Percentiles rank a stretch among this genome's conserved stretches.
phyloP scores from a whole-genome alignment of 2,113 vertebrate species.

The Bos taurus region DNA sequence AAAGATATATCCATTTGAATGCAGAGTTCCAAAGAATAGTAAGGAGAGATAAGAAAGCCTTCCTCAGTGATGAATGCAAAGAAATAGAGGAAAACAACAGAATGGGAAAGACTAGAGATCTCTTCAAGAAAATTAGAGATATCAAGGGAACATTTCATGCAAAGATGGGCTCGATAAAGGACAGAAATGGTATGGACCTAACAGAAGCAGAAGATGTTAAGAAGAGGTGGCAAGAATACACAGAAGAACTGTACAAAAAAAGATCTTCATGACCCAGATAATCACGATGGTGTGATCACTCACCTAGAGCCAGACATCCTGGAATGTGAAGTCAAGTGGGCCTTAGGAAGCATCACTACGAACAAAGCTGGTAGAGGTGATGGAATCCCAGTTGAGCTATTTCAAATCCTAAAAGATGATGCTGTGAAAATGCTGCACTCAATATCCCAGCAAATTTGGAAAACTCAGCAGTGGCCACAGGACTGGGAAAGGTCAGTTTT shows the following conservation, averaged over 20 bases:
- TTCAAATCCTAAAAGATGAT: not conserved
- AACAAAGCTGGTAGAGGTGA: not conserved
- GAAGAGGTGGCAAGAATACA: not conserved
- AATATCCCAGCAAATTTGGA: not conserved
- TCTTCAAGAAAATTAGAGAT: not conserved
- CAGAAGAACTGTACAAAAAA: not conserved
- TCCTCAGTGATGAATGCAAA: not conserved
- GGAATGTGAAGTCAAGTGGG: not conserved
- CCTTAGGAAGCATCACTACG: not conserved
- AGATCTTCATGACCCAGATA: not conserved
- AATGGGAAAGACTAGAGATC: not conserved
- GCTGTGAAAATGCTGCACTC: not conserved
- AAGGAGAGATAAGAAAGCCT: not conserved
- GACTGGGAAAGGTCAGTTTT: not conserved
- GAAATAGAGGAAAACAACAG: not conserved
- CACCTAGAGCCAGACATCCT: not conserved
- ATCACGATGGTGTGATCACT: not conserved
- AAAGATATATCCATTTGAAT: not conserved
- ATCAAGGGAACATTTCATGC: not conserved
- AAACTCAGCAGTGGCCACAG: not conserved
- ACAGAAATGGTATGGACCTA: not conserved
- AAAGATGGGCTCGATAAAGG: not conserved
- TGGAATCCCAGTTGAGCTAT: not conserved
- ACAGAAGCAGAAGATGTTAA: not conserved
- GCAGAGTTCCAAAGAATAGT: not conserved